A percentile compares a stretch with the other conserved stretches of the same genome.
phyloP scores from a whole-genome alignment of 2,888 invertebrate genomes.

The Spialia ferax region DNA sequence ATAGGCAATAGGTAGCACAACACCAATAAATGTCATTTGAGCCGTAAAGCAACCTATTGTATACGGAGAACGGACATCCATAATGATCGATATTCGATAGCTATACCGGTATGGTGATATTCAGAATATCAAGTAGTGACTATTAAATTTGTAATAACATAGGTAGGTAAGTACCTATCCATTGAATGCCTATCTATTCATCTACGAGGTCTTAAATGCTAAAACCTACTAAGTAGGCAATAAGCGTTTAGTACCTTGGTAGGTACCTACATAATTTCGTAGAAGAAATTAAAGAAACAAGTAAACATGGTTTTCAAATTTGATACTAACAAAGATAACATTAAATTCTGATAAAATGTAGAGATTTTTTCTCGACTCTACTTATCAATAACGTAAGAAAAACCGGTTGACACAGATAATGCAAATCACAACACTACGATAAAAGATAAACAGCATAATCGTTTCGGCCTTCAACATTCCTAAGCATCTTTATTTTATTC shows the following conservation, averaged over 20 bases:
- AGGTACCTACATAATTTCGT: background rate
- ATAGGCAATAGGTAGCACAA: slow-evolving; percentile 9
- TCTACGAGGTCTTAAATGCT: slow-evolving; percentile 2
- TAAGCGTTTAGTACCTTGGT: too few species aligned
- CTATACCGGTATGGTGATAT: slow-evolving; percentile 3
- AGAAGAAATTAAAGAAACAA: too few species aligned
- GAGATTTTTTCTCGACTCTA: slow-evolving; percentile 21
- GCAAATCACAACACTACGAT: slow-evolving; percentile 47
- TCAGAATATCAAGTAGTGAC: background rate
- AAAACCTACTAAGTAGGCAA: background rate
- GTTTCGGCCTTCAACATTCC: slow-evolving; percentile 64
- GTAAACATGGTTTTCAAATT: background rate
- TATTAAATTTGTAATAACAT: slow-evolving; percentile 10
- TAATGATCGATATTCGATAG: slow-evolving; percentile 22
- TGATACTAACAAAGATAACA: background rate
- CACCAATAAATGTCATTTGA: slow-evolving; percentile 33
- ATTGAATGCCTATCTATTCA: background rate
- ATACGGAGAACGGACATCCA: background rate
- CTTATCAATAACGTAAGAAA: slow-evolving; percentile 32
- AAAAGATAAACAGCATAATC: slow-evolving; percentile 70
- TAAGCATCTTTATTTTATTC: slow-evolving; percentile 2
- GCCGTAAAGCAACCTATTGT: slow-evolving; percentile 31
- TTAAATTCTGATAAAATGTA: slow-evolving; percentile 8
- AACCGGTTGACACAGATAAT: slow-evolving; percentile 39
- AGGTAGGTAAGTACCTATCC: slow-evolving; percentile 1